Evolutionary conservation across 2,888 invertebrate genomes (phyloP), one percentile per base, ranked within the genome.

Genomic region (Molorchus minor): DNA sequence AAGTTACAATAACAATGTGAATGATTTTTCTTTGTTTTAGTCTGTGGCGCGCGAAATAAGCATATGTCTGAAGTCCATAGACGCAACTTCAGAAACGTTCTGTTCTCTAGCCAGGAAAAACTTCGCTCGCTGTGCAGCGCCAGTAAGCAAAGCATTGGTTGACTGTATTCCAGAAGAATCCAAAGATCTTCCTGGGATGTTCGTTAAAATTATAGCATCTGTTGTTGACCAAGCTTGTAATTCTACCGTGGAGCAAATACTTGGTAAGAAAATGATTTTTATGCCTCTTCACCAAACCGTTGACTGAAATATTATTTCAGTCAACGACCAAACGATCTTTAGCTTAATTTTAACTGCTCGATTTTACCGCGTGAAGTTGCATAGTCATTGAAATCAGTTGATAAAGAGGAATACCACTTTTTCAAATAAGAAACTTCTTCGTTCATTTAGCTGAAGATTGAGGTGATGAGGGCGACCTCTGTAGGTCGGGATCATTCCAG

Each of bases 241-340:
- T n/a, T 66, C 64, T 1, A 66, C 66, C 0, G 64, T 64, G 4
- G 64, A 66, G 52, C 45, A 66, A 56, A 44, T 66, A 15, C 49
- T 66, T 19, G 66, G 66, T 66, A 56, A 61, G 58, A 49, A 17
- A 2, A 15, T 30, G 3, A 41, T 12, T 44, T 16, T 29, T 44
- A 13, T 25, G 10, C 16, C 30, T 16, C 29, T 25, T 43, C 7
- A 13, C 7, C 12, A n/a, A n/a, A n/a, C n/a, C n/a, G n/a, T n/a
- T n/a, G n/a, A n/a, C n/a, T n/a, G n/a, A n/a, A n/a, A n/a, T n/a
- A n/a, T n/a, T n/a, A n/a, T n/a, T n/a, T n/a, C n/a, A n/a, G n/a
- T n/a, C n/a, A n/a, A n/a, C n/a, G n/a, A n/a, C n/a, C n/a, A n/a
- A n/a, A n/a, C n/a, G n/a, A n/a, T n/a, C n/a, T n/a, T n/a, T n/a